A percentile compares a stretch with the other conserved stretches of the same genome.
Evolutionary conservation across 2,797 vertebrate species (phyloP).

Genomic region (Sebastiscus albofasciatus): DNA sequence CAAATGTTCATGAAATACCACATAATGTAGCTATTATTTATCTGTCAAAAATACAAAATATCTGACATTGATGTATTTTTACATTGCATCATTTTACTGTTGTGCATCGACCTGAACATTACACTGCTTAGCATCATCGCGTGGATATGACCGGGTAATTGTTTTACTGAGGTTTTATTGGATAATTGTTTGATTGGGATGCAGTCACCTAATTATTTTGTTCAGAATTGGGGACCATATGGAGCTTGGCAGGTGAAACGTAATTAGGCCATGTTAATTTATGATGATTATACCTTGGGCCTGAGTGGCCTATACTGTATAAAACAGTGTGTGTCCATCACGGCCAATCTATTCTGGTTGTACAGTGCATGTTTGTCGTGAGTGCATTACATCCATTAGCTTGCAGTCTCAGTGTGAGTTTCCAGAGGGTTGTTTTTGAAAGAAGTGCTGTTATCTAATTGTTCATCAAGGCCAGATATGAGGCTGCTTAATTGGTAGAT

Average conservation of each 20-base stretch:
- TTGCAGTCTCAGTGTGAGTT: constrained; percentile 10
- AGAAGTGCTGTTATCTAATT: constrained; percentile 37
- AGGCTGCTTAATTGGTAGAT: constrained; percentile 49
- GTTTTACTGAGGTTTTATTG: constrained; percentile 59
- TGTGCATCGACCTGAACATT: constrained; percentile 8
- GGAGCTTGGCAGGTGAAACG: constrained; percentile 71
- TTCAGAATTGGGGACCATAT: constrained; percentile 63
- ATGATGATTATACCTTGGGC: constrained; percentile 57
- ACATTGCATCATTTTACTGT: neutral
- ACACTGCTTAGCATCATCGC: constrained; percentile 13
- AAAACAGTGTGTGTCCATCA: constrained; percentile 26
- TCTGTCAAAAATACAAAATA: constrained; percentile 6
- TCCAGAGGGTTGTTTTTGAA: constrained; percentile 18
- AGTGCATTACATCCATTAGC: constrained; percentile 41
- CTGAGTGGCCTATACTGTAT: constrained; percentile 36
- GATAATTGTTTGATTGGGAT: constrained; percentile 69
- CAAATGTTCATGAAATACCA: neutral
- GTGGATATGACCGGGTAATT: constrained; percentile 54
- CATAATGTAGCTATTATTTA: neutral
- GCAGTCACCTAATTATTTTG: constrained; percentile 61
- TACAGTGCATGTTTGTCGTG: constrained; percentile 26
- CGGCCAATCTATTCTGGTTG: constrained; percentile 17
- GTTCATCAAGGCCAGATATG: constrained; percentile 33
- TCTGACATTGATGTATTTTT: neutral
- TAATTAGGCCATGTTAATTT: constrained; percentile 67